Conservation (phyloP, 2,888 invertebrate genomes). For the Xiphydria camelus region DNA sequence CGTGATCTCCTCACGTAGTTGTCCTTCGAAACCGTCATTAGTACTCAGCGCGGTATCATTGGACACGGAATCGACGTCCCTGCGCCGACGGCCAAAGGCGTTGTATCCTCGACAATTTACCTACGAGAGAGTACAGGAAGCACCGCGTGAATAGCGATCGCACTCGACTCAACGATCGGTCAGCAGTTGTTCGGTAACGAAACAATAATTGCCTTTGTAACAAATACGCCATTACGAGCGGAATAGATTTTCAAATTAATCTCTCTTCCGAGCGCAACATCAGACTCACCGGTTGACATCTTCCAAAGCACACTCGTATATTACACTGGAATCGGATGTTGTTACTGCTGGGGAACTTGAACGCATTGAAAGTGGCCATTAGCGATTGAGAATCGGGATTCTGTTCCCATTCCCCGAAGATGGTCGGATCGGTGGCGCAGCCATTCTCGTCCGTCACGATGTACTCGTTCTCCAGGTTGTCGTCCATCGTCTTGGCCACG, state of each 20-base stretch:
- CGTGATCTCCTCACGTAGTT: conserved; percentile 88
- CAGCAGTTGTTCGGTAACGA: no score
- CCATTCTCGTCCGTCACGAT: conserved; percentile 92
- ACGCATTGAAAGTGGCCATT: conserved; percentile 88
- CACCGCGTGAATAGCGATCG: no score
- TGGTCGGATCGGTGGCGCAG: conserved; percentile 88
- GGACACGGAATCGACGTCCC: conserved; percentile 63
- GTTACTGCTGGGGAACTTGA: conserved; percentile 93
- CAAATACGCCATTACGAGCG: no score
- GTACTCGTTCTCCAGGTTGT: conserved; percentile 86
- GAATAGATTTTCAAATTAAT: no score
- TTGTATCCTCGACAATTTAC: conserved; percentile 91
- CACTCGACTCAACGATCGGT: no score
- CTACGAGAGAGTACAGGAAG: conserved; percentile 56
- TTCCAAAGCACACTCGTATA: conserved; percentile 91
- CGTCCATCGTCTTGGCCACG: conserved; percentile 89
- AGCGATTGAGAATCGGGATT: conserved; percentile 83
- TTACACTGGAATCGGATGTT: conserved; percentile 95
- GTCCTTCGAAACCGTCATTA: conserved; percentile 67
- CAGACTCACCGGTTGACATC: conserved; percentile 91
- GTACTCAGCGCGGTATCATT: conserved; percentile 66
- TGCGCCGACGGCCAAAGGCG: conserved; percentile 82
- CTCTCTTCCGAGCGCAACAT: no score
- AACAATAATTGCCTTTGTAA: no score
- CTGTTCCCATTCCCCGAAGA: conserved; percentile 93